A percentile compares a stretch with the other conserved stretches of the same genome.
These are phyloP conservation scores for Xiphorhynchus erythropygius DNA, from an alignment of 2,797 vertebrate genomes.

Conservation along the genomic window DNA sequence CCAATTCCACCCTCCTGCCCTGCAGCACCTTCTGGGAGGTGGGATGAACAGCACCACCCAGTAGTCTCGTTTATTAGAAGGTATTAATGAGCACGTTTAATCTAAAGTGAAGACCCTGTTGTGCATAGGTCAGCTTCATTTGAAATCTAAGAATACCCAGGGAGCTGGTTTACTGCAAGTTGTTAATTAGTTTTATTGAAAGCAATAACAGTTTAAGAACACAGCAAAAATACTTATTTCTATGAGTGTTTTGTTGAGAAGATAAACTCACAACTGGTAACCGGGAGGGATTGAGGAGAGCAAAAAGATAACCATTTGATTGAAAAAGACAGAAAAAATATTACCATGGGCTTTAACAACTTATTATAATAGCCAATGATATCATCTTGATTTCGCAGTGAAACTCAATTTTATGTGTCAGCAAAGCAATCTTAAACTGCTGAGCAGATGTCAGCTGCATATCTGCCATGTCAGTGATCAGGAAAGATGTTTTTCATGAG, in stretches of 20 bases:
- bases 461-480: constrained; percentile 52
- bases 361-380: constrained; percentile 52
- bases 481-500: constrained; percentile 54
- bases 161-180: background rate
- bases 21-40: background rate
- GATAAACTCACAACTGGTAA: background rate
- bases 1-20: background rate
- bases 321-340: constrained; percentile 4
- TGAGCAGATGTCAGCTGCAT: constrained; percentile 67
- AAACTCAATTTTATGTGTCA: constrained; percentile 66
- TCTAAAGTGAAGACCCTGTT: background rate
- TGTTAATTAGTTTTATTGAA: constrained; percentile 38
- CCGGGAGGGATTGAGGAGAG: background rate
- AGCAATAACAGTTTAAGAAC: background rate
- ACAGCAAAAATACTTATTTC: background rate
- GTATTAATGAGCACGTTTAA: background rate
- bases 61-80: constrained; percentile 10
- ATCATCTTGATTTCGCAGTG: constrained; percentile 44
- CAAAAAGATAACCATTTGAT: constrained; percentile 7
- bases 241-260: background rate
- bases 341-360: constrained; percentile 44
- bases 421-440: constrained; percentile 58
- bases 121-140: constrained; percentile 45
- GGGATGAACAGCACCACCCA: background rate
- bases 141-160: background rate